A percentile compares a stretch with the other conserved stretches of the same genome.
Conservation (phyloP, 2,797 vertebrate genomes). For the Poecile montanus region DNA sequence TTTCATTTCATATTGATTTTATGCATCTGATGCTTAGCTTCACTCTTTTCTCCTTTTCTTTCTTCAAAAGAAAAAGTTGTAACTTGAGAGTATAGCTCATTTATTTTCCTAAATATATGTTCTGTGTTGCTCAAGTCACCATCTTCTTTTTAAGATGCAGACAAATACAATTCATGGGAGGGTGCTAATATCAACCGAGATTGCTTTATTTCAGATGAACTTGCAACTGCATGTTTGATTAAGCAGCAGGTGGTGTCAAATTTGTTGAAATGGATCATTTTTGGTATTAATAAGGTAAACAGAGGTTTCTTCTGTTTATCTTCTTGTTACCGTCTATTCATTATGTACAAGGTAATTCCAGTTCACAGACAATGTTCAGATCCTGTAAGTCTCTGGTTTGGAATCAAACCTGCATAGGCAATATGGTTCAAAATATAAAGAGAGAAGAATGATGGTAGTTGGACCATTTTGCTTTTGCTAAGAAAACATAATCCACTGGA, state of each 20-base stretch:
- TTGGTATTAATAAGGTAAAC: slow-evolving; percentile 20
- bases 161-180: background rate
- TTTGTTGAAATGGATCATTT: slow-evolving; percentile 7
- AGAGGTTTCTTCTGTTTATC: background rate
- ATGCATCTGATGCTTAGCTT: background rate
- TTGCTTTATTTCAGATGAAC: background rate
- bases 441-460: background rate
- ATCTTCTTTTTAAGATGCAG: background rate
- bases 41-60: background rate
- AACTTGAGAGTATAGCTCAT: background rate
- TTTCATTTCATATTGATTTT: slow-evolving; percentile 13
- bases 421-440: background rate
- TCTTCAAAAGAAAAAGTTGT: background rate
- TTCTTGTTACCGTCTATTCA: background rate
- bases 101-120: background rate
- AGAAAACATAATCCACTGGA: background rate
- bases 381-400: background rate
- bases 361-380: background rate
- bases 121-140: background rate
- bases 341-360: background rate
- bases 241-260: background rate
- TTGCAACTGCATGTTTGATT: background rate
- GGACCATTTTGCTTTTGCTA: background rate
- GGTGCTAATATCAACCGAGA: background rate
- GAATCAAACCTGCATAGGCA: background rate